These are phyloP conservation scores for Catharus minimus DNA, from an alignment of 2,113 vertebrate genomes.

Conservation along the genomic window DNA sequence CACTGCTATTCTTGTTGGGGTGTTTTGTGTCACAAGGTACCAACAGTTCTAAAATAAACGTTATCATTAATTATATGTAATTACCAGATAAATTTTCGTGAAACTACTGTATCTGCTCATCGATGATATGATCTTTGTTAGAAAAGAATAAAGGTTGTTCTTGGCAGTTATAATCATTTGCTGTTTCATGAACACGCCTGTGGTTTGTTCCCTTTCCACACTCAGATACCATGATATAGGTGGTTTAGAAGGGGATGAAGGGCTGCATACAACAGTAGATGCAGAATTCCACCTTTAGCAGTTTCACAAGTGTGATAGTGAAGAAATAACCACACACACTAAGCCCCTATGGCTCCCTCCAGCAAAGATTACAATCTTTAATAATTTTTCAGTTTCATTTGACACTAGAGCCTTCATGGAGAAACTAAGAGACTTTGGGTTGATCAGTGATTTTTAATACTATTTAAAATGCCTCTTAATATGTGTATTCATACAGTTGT, in stretches of 20 bases:
- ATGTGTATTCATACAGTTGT: background rate
- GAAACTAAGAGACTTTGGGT: background rate
- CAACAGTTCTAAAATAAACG: slow-evolving; percentile 20
- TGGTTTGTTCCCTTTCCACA: background rate
- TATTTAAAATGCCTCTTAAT: background rate
- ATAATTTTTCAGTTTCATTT: background rate
- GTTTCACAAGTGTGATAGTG: background rate
- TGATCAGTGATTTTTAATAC: background rate
- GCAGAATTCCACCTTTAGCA: background rate
- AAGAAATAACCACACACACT: background rate
- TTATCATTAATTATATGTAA: slow-evolving; percentile 19
- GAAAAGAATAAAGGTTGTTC: slow-evolving; percentile 42
- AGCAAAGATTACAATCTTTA: background rate
- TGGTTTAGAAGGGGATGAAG: background rate
- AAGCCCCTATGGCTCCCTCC: background rate
- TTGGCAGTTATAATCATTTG: slow-evolving; percentile 8
- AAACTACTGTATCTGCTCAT: slow-evolving; percentile 4
- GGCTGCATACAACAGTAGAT: background rate
- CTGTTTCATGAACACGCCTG: background rate
- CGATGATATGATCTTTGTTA: background rate
- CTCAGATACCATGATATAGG: background rate
- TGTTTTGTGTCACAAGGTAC: background rate
- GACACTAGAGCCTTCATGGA: background rate
- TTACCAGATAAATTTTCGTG: slow-evolving; percentile 5
- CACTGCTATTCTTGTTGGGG: background rate